A percentile compares a stretch with the other conserved stretches of the same genome.
Evolutionary conservation across 2,888 invertebrate genomes (phyloP).

Genomic region (Tigriopus californicus): DNA sequence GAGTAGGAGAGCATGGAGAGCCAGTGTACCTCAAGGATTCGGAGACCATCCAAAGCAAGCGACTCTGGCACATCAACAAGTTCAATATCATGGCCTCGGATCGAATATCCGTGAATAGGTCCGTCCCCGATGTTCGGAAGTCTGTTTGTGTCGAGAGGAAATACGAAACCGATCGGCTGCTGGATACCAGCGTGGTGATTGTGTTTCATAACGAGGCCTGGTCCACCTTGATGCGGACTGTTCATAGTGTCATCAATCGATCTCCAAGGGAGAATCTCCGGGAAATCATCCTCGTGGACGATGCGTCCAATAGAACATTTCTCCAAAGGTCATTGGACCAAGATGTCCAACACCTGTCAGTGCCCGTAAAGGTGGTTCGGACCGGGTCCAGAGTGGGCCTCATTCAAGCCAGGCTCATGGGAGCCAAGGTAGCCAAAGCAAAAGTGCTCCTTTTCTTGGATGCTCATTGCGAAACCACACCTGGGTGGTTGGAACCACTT

Average conservation of each 20-base stretch:
- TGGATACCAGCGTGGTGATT: conserved; percentile 72
- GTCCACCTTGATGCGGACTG: conserved; percentile 84
- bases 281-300: conserved; percentile 48
- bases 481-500: conserved; percentile 59
- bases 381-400: conserved; percentile 49
- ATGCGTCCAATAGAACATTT: conserved; percentile 26
- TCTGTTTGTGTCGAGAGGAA: conserved; percentile 41
- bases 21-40: conserved; percentile 47
- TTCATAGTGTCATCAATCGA: conserved; percentile 77
- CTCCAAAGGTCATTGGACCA: conserved; percentile 43
- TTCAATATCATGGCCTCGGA: conserved; percentile 77
- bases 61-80: conserved; percentile 55
- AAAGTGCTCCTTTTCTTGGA: conserved; percentile 70
- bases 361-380: conserved; percentile 44
- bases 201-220: conserved; percentile 99
- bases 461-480: conserved; percentile 78
- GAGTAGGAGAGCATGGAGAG: conserved; percentile 56
- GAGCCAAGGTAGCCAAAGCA: conserved; percentile 46
- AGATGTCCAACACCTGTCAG: conserved; percentile 41
- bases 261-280: conserved; percentile 55
- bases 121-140: conserved; percentile 61
- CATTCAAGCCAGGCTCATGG: conserved; percentile 59
- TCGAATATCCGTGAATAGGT: conserved; percentile 62
- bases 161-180: conserved; percentile 32
- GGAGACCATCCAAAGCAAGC: conserved; percentile 30